phyloP scores from a whole-genome alignment of 2,888 invertebrate species.

The Rotaria magnacalcarata region DNA sequence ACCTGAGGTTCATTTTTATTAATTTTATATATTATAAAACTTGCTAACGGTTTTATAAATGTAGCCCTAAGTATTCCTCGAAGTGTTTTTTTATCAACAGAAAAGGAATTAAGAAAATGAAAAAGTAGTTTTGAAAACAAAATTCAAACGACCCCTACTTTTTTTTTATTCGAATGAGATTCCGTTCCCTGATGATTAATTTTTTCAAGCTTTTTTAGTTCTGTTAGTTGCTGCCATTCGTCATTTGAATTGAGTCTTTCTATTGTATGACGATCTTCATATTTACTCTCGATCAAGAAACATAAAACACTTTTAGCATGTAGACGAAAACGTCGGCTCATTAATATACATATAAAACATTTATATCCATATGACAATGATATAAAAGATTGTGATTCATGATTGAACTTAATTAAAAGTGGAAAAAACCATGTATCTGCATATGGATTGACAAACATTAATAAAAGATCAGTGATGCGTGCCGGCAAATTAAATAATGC shows the following conservation, averaged over 20 bases:
- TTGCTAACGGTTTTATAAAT: no score
- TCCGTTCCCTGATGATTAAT: neutral
- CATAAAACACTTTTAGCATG: constrained; percentile 22
- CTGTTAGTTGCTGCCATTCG: neutral
- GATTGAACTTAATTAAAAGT: neutral
- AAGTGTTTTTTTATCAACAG: no score
- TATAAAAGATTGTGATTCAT: neutral
- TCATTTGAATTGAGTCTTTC: neutral
- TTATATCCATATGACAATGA: neutral
- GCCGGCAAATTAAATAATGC: constrained; percentile 16
- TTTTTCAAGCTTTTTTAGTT: neutral
- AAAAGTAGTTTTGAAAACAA: no score
- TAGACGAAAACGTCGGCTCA: constrained; percentile 4
- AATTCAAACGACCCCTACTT: neutral
- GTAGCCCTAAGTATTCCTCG: no score
- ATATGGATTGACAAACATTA: neutral
- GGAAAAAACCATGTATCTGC: neutral
- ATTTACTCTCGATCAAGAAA: constrained; percentile 24
- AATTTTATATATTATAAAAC: no score
- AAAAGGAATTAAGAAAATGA: no score
- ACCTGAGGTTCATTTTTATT: no score
- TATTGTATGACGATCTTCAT: constrained; percentile 1
- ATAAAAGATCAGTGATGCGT: neutral
- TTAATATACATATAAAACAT: constrained; percentile 8
- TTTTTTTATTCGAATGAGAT: neutral